Evolutionary conservation across 23 tunicate species (phyloP), one percentile per base, ranked within the genome.

Genomic region (Ciona savignyi): DNA sequence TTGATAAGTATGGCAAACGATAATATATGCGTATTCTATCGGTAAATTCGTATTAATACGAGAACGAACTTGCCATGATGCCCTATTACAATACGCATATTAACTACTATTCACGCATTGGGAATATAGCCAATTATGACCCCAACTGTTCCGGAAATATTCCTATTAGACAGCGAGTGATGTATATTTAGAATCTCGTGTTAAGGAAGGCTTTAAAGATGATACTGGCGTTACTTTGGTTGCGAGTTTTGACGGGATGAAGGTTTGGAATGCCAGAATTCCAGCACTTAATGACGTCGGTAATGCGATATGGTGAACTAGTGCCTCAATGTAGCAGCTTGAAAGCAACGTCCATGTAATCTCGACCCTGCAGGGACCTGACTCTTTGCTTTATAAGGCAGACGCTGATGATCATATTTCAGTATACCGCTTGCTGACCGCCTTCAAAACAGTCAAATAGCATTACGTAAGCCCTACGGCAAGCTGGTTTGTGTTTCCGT

Each of bases 241-340:
- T 9, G 9, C 11, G 56, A 42, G 9, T 42, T n/a, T n/a, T n/a
- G 9, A 15, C 56, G 11, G 56, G 56, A 15, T 42, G 56, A 15
- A 42, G 56, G 56, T 15, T 15, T 42, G 73, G 73, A 34, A 69
- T 69, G 33, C 73, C 73, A 69, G 34, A 34, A 69, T 33, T 33
- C 73, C 73, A 23, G 73, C 73, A 69, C 73, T 69, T 30, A 69
- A 51, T 69, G 73, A 69, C 73, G 73, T 69, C 73, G 9, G 73
- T 69, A 69, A 69, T 69, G 34, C 51, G 73, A 69, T 69, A 69
- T 33, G 49, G 49, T 69, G 49, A 69, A 32, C 73, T 35, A 34
- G 49, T 69, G 73, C 73, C 73, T 69, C 23, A 42, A 31, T 29
- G 34, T 69, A 69, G 49, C 49, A 32, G 33, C 73, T 69, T 69